Conservation (phyloP, 2,888 invertebrate genomes). For the Sarcophaga caerulescens region DNA sequence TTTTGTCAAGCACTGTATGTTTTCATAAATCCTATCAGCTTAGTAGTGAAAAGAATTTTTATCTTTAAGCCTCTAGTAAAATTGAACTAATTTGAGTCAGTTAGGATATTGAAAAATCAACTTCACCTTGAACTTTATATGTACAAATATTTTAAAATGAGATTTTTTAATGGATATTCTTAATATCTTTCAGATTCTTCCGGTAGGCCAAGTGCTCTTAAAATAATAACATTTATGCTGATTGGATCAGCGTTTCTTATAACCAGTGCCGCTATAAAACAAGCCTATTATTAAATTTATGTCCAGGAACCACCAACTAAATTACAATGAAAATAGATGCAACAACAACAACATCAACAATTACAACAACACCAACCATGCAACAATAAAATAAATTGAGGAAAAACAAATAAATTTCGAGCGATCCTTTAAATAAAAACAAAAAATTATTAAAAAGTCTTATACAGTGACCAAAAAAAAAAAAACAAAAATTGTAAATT, state of each 20-base stretch:
- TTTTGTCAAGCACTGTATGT: too few relatives aligned
- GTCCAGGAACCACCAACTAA: not conserved
- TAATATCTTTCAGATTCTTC: conserved; percentile 78
- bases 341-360: not conserved
- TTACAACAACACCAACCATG: conserved; percentile 1
- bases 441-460: not conserved
- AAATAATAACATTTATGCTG: conserved; percentile 80
- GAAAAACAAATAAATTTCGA: conserved; percentile 6
- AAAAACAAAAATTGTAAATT: conserved; percentile 10
- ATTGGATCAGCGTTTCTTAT: conserved; percentile 80
- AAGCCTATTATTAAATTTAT: conserved; percentile 73
- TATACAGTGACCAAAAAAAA: conserved; percentile 16
- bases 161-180: too few relatives aligned
- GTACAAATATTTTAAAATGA: too few relatives aligned
- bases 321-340: not conserved
- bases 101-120: too few relatives aligned
- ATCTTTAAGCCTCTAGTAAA: too few relatives aligned
- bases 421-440: not conserved
- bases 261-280: conserved; percentile 80
- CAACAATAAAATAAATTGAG: not conserved
- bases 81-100: too few relatives aligned
- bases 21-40: too few relatives aligned
- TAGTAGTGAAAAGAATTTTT: too few relatives aligned
- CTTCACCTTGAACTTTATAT: too few relatives aligned
- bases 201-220: conserved; percentile 81